Evolutionary conservation across 2,888 invertebrate species (phyloP).

Genomic region (Cyrtodaria siliqua): DNA sequence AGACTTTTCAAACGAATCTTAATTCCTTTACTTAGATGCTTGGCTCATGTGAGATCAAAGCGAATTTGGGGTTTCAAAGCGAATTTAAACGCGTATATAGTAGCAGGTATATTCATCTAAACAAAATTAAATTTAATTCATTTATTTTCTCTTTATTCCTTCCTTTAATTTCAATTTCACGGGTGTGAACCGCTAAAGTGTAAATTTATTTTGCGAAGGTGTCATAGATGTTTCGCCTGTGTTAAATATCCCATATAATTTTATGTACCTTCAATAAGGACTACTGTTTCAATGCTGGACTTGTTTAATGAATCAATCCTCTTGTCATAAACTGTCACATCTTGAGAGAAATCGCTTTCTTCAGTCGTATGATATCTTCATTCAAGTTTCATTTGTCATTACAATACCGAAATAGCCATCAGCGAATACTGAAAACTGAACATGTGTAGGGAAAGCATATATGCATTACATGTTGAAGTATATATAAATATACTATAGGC

Average conservation of each 20-base stretch:
- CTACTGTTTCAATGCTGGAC: too few relatives aligned
- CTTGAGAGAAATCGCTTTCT: background rate
- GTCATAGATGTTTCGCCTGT: conserved; percentile 19
- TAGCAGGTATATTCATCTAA: conserved; percentile 53
- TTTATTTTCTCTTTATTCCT: conserved; percentile 60
- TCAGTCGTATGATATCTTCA: background rate
- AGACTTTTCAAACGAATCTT: conserved; percentile 58
- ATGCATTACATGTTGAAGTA: too few relatives aligned
- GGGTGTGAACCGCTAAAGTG: conserved; percentile 55
- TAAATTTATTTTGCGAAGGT: conserved; percentile 61
- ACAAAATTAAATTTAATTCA: conserved; percentile 67
- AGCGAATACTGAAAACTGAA: too few relatives aligned
- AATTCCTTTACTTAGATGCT: conserved; percentile 62
- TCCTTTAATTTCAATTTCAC: conserved; percentile 63
- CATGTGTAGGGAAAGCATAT: too few relatives aligned
- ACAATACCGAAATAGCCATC: too few relatives aligned
- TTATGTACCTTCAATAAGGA: conserved; percentile 37
- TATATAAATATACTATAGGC: too few relatives aligned
- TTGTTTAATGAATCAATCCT: too few relatives aligned
- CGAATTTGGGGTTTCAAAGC: conserved; percentile 46
- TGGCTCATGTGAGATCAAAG: conserved; percentile 48
- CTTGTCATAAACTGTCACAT: too few relatives aligned
- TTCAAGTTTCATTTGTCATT: too few relatives aligned
- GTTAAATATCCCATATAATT: conserved; percentile 55
- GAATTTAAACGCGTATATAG: conserved; percentile 54